Percentiles rank a stretch among this genome's conserved stretches.
Conservation (phyloP, 2,113 vertebrate genomes). For the Thunnus maccoyii region DNA sequence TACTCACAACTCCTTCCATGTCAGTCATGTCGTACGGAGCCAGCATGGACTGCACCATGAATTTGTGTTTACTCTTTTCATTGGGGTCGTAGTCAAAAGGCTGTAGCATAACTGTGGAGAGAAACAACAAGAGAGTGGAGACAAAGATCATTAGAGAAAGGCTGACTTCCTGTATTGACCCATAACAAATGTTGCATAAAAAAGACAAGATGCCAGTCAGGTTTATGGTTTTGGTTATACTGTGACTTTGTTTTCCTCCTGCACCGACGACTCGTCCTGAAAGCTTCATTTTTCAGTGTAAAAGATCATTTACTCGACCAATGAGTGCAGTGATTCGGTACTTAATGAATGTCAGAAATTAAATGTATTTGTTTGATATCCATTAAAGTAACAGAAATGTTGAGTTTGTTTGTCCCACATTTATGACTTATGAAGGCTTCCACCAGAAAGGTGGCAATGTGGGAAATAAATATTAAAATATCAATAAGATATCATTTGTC, state of each 20-base stretch:
- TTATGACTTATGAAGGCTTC: neutral
- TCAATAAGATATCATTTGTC: no score
- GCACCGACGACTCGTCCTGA: neutral
- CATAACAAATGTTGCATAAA: neutral
- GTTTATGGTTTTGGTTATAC: neutral
- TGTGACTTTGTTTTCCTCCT: neutral
- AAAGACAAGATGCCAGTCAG: neutral
- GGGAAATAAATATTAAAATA: no score
- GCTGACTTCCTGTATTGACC: conserved; percentile 14
- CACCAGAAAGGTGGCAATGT: neutral
- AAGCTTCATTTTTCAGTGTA: neutral
- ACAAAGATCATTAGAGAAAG: neutral
- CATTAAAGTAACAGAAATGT: neutral
- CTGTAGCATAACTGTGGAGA: conserved; percentile 94
- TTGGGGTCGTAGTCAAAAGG: conserved; percentile 98
- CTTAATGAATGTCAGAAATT: neutral
- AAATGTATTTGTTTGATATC: neutral
- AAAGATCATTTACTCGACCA: neutral
- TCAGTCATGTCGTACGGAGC: conserved; percentile 93
- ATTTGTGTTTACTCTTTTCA: conserved; percentile 99
- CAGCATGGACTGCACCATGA: conserved; percentile 97
- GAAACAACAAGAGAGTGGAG: conserved; percentile 55
- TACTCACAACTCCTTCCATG: conserved; percentile 96
- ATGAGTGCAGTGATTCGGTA: neutral
- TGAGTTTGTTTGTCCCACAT: neutral